Evolutionary conservation across 2,888 invertebrate species (phyloP), one percentile per base, ranked within the genome.

Genomic region (Dasysyrphus tricinctus): DNA sequence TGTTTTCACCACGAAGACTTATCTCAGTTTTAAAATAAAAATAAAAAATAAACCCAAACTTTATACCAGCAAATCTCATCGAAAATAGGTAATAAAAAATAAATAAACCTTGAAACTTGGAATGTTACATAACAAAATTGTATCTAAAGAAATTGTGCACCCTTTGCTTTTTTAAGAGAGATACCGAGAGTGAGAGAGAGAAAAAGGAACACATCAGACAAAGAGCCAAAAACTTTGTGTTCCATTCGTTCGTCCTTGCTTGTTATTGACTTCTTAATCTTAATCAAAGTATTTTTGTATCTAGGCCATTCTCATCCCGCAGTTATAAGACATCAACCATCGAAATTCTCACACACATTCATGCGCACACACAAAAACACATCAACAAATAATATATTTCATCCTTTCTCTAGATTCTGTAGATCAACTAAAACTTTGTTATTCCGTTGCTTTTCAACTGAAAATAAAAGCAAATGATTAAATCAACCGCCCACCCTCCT

Each of bases 391-490:
- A 24, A 24, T 24, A 24, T 24, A 32, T 39, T 61, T 47, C 9
- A 16, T 47, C 44, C 47, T 65, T 29, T 47, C 12, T 37, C 14
- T n/a, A 5, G 37, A 39, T 11, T 19, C 19, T 37, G 39, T 61
- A 16, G 49, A 67, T 49, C 67, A 49, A 67, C n/a, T 29, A 29
- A 72, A 73, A 73, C 24, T 65, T 72, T 78, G 42, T 78, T 78
- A 72, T 79, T 72, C 67, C 34, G 34, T 65, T 79, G 63, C 9
- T 67, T 24, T 44, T 44, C 37, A 19, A 11, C 34, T 32, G 32
- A 75, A 74, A 74, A 61, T 44, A 59, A 34, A 56, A 65, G 19
- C 14, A 78, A 70, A 78, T 54, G 63, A 78, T 56, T 67, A 56
- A 72, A 47, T 32, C 57, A n/a, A n/a, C 24, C 12, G 12, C 6